These are phyloP conservation scores for Zaprionus ornatus DNA, from an alignment of 1,140 invertebrate genomes.

Conservation along the genomic window DNA sequence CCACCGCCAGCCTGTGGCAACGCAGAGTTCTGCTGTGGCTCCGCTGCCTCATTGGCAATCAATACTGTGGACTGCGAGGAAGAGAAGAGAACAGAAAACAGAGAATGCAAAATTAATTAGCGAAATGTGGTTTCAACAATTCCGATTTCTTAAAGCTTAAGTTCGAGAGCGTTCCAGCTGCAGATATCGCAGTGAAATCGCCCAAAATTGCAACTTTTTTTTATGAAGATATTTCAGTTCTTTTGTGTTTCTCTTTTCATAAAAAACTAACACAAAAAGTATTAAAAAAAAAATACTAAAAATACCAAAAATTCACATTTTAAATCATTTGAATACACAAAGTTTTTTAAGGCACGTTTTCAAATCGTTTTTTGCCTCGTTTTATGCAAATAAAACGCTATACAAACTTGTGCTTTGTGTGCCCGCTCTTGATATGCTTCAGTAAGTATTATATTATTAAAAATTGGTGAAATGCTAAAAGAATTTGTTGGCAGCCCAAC, in stretches of 20 bases:
- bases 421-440: constrained; percentile 8
- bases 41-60: constrained; percentile 76
- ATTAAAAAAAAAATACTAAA: not conserved
- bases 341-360: constrained; percentile 1
- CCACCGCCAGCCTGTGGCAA: constrained; percentile 60
- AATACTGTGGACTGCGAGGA: constrained; percentile 80
- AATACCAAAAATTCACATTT: not conserved
- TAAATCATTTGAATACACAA: not conserved
- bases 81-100: constrained; percentile 24
- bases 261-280: not conserved
- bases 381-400: not conserved
- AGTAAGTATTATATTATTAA: constrained; percentile 43
- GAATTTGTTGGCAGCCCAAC: constrained; percentile 15
- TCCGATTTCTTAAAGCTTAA: constrained; percentile 18
- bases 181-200: not conserved
- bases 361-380: not conserved
- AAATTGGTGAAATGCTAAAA: constrained; percentile 40
- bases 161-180: not conserved
- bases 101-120: constrained; percentile 36
- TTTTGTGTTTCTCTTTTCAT: not conserved
- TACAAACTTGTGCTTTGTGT: constrained; percentile 13
- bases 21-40: constrained; percentile 71
- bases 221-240: not conserved
- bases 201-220: not conserved
- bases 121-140: constrained; percentile 6